Base-by-base conservation (phyloP, 1,140 invertebrate species). In the Penaeus chinensis region DNA sequence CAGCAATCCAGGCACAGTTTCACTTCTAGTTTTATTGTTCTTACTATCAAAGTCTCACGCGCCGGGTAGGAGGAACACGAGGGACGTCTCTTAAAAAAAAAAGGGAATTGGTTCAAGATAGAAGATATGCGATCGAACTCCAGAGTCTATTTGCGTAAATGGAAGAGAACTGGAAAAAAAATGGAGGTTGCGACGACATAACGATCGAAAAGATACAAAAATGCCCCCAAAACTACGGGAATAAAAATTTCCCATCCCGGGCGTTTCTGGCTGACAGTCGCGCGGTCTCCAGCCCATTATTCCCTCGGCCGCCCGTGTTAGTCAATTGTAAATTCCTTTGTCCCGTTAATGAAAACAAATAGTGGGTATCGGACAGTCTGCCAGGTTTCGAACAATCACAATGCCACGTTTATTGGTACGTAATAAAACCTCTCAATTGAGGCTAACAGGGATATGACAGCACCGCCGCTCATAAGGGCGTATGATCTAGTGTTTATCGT, bases 311-410 rank as follows among this genome's bases (percentile, higher is more conserved):
- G 80, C 71, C 76, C 80, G 85, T 87, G 85, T 87, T 87, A 87
- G 80, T 83, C 71, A 77, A 77, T 76, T 83, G 85, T 87, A 87
- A 82, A 82, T 87, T 78, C 85, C 85, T 87, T 87, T 87, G 85
- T 87, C 85, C 80, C 85, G 69, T 87, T 87, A 87, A 87, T 87
- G 85, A 87, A 87, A 87, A 87, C 85, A 87, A 87, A 87, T 83
- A 87, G 85, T 87, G 85, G 85, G 80, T 87, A 87, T 87, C 85
- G 85, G 69, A 47, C 79, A 69, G 80, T 65, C 85, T 83, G 80
- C 85, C 80, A 87, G 60, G 69, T 71, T 78, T 77, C 85, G 85
- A 87, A 82, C 80, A 82, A 82, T 83, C 85, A 87, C 85, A 87
- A 87, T 87, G 63, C 85, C 78, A 77, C 85, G 82, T 87, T 87